Conservation (phyloP, 2,113 vertebrate species). For the Fukomys damarensis region DNA sequence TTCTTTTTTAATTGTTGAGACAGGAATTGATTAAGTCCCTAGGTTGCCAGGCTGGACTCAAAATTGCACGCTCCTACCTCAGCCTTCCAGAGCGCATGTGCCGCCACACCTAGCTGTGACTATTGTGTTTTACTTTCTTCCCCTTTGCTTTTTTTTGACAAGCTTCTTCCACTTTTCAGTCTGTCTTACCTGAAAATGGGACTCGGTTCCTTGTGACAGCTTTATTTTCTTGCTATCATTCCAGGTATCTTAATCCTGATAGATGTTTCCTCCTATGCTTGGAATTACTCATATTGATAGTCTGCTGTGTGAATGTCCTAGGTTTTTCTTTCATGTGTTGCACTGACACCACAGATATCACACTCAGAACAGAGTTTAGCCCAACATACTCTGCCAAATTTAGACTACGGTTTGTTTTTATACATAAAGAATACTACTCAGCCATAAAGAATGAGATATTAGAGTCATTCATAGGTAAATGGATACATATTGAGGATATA, state of each 20-base stretch:
- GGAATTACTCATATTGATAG: background rate
- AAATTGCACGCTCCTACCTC: background rate
- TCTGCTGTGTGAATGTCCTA: background rate
- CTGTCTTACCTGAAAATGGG: background rate
- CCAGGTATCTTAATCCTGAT: background rate
- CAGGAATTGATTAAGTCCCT: background rate
- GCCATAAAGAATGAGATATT: too few species aligned
- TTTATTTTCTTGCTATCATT: background rate
- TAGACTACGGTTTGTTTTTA: background rate
- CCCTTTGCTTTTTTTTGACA: background rate
- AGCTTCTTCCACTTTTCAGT: background rate
- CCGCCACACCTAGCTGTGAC: background rate
- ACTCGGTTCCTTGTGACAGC: background rate
- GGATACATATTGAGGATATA: too few species aligned
- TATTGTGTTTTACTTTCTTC: background rate
- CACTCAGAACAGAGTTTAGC: background rate
- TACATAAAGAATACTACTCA: too few species aligned
- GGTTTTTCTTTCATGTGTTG: background rate
- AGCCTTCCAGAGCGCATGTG: background rate
- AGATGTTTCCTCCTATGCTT: background rate
- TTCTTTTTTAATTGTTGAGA: background rate
- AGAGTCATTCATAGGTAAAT: too few species aligned
- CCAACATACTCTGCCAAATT: background rate
- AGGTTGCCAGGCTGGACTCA: background rate
- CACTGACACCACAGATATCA: background rate